Base-by-base conservation (phyloP, 2,113 vertebrate species). In the Heptranchias perlo region DNA sequence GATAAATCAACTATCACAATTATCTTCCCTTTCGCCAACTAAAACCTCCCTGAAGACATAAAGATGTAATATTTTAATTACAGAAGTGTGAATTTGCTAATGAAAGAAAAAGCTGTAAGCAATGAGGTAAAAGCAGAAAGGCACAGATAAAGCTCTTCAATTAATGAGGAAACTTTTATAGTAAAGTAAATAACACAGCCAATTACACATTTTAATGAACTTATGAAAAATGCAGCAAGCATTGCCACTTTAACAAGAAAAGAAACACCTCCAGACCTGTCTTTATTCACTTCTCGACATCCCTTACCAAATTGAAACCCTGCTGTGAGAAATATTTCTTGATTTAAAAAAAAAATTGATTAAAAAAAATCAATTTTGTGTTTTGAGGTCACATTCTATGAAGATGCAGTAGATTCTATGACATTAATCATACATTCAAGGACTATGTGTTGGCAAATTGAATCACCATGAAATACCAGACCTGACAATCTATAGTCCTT, bases 381-480 rank as follows among this genome's bases (percentile, higher is more conserved):
- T 65, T 94, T 94, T 94, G 39, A 94, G 61, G 62, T 94, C 39
- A 94, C 39, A 28, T 47, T 67, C 93, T 18, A 35, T 58, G 28
- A 91, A 11, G 3, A 28, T 64, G 58, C 91, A 64, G 54, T 92
- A 61, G 44, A 93, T 93, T n/a, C 35, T 44, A 28, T 94, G 44
- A 91, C 14, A 91, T 61, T 94, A 65, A 64, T 64, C 52, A 62
- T 65, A 64, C 39, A 64, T 94, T 94, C 62, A 94, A 94, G 93
- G 93, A 94, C 93, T 25, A 28, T 47, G 62, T 18, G 21, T 28
- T 65, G 64, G 58, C 62, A 94, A 94, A 94, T 94, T 94, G 67
- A 94, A 65, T 94, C 93, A 67, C 62, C 35, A 94, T 65, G 93
- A 94, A 94, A 39, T 94, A 94, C 49, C 93, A 94, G 93, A 94